These are phyloP conservation scores for Balaeniceps rex DNA, from an alignment of 2,113 vertebrate species.

Conservation along the genomic window DNA sequence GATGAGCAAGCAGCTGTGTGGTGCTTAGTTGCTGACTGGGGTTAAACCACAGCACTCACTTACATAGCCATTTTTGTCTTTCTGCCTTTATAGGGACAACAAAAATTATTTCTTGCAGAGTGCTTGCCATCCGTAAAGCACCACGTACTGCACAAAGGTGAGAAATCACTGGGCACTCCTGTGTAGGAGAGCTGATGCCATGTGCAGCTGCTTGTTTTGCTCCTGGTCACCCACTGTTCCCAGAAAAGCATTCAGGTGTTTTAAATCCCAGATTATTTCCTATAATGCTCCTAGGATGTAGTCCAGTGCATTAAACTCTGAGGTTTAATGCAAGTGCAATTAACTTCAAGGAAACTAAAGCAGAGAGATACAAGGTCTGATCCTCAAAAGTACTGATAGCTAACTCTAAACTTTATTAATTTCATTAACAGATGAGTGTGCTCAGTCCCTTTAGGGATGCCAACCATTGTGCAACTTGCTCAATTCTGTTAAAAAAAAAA, in stretches of 20 bases:
- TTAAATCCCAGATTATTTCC: neutral
- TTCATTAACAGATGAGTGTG: neutral
- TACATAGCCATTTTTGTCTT: neutral
- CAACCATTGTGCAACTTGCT: neutral
- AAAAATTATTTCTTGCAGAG: neutral
- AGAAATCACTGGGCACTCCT: neutral
- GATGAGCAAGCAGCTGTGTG: too few relatives aligned
- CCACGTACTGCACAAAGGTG: neutral
- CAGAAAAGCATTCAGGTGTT: neutral
- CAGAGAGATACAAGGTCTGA: neutral
- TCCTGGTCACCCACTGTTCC: neutral
- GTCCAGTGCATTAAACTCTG: neutral
- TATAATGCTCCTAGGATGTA: neutral
- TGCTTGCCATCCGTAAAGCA: neutral
- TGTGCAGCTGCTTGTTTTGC: neutral
- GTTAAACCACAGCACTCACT: too few relatives aligned
- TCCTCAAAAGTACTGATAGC: neutral
- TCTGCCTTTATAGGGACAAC: neutral
- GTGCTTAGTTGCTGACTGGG: too few relatives aligned
- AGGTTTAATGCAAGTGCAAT: neutral
- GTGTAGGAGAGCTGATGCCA: neutral
- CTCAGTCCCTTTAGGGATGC: neutral
- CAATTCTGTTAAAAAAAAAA: neutral
- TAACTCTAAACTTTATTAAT: neutral
- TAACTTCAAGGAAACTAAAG: neutral